Evolutionary conservation across 2,797 vertebrate species (phyloP).

Genomic region (Artibeus jamaicensis): DNA sequence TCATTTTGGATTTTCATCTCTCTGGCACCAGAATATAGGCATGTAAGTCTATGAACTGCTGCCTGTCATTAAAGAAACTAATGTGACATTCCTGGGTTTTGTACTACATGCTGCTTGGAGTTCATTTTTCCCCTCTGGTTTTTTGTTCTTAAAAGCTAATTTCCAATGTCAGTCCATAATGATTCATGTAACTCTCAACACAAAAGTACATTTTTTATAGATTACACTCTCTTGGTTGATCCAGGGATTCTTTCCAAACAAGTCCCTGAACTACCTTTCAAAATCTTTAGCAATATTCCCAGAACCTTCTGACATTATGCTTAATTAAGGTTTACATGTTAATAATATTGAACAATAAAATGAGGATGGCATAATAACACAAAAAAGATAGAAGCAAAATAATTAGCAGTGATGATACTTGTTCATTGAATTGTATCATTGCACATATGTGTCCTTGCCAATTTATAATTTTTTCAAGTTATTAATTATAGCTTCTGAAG

Average conservation of each 20-base stretch:
- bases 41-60: slow-evolving; percentile 56
- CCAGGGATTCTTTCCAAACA: slow-evolving; percentile 60
- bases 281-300: slow-evolving; percentile 69
- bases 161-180: slow-evolving; percentile 67
- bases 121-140: slow-evolving; percentile 34
- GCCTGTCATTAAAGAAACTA: slow-evolving; percentile 58
- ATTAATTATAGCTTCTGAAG: slow-evolving; percentile 74
- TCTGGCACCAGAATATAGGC: slow-evolving; percentile 51
- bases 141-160: slow-evolving; percentile 74
- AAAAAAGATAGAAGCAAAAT: slow-evolving; percentile 59
- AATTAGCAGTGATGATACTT: slow-evolving; percentile 66
- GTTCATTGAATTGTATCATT: slow-evolving; percentile 67
- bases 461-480: slow-evolving; percentile 72
- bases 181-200: slow-evolving; percentile 64
- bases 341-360: slow-evolving; percentile 75
- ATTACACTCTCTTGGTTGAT: slow-evolving; percentile 50
- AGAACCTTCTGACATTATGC: slow-evolving; percentile 72
- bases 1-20: slow-evolving; percentile 66
- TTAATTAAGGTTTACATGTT: slow-evolving; percentile 77
- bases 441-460: slow-evolving; percentile 55
- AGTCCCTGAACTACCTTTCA: slow-evolving; percentile 59
- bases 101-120: slow-evolving; percentile 8
- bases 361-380: slow-evolving; percentile 54
- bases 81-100: slow-evolving; percentile 61
- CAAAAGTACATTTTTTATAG: slow-evolving; percentile 62